A percentile compares a stretch with the other conserved stretches of the same genome.
These are phyloP conservation scores for Octodon degus DNA, from an alignment of 2,113 vertebrate species.

Conservation along the genomic window DNA sequence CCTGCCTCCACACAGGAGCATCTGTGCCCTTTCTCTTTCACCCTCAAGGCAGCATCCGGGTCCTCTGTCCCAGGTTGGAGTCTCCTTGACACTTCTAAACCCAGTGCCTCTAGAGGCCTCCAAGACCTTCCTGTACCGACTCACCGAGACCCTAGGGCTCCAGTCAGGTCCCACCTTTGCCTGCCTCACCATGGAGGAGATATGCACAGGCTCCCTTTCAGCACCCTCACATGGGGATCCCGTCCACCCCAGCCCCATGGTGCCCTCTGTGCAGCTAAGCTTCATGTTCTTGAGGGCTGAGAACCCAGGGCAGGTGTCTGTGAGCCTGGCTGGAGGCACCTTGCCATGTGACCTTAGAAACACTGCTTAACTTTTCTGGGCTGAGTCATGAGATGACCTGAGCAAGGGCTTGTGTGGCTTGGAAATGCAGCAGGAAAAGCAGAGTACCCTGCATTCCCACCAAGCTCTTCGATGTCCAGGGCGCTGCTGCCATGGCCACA, in stretches of 20 bases:
- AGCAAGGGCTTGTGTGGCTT: neutral
- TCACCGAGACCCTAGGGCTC: neutral
- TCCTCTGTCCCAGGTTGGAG: neutral
- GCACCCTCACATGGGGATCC: neutral
- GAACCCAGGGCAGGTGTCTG: neutral
- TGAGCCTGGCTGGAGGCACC: neutral
- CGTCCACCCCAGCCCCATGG: rapidly evolving
- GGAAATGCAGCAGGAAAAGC: neutral
- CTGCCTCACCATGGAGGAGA: neutral
- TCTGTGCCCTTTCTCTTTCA: neutral
- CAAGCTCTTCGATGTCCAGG: rapidly evolving
- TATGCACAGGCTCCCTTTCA: neutral
- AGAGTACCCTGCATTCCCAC: rapidly evolving
- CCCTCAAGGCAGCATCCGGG: neutral
- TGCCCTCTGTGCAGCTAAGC: neutral
- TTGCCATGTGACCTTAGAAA: neutral
- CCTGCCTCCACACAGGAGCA: neutral
- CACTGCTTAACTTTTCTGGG: neutral
- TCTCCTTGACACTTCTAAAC: neutral
- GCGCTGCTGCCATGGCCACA: rapidly evolving
- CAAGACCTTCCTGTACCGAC: neutral
- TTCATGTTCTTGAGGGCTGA: neutral
- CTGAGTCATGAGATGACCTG: neutral
- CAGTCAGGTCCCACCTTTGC: neutral
- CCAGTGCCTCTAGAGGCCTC: neutral